Evolutionary conservation across 2,888 invertebrate species (phyloP).

Genomic region (Scaeva pyrastri): DNA sequence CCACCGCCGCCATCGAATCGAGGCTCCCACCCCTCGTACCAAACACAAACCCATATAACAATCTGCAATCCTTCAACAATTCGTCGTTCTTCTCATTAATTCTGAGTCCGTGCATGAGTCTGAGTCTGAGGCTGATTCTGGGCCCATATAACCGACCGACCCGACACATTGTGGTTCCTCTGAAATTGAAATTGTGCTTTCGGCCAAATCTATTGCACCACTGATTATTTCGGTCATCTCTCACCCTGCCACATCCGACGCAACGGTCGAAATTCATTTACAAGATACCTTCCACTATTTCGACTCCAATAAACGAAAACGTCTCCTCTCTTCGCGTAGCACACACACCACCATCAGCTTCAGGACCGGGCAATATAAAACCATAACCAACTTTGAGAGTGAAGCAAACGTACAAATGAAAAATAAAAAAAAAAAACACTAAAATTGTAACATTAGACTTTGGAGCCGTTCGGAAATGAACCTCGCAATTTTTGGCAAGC

Average conservation of each 20-base stretch:
- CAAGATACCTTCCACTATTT: constrained; percentile 59
- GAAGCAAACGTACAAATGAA: background rate
- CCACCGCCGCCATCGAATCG: no score
- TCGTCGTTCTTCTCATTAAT: constrained; percentile 52
- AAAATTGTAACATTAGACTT: constrained; percentile 69
- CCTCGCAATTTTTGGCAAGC: constrained; percentile 61
- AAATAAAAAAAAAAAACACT: constrained; percentile 34
- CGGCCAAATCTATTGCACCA: constrained; percentile 65
- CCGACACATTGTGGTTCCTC: constrained; percentile 22
- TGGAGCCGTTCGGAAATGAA: constrained; percentile 44
- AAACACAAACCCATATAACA: background rate
- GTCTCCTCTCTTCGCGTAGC: constrained; percentile 5
- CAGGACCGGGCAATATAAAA: no score
- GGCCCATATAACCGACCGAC: background rate
- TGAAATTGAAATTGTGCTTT: constrained; percentile 45
- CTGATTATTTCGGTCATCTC: constrained; percentile 59
- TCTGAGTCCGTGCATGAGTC: constrained; percentile 20
- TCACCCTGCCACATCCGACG: constrained; percentile 35
- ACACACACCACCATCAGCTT: background rate
- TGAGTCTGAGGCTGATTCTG: no score
- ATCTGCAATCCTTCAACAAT: constrained; percentile 47
- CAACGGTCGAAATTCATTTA: constrained; percentile 54
- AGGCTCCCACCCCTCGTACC: no score
- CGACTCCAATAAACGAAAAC: constrained; percentile 54
- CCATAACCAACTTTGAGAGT: background rate